phyloP scores from a whole-genome alignment of 2,888 invertebrate genomes.

The Ommatoiulus sabulosus region DNA sequence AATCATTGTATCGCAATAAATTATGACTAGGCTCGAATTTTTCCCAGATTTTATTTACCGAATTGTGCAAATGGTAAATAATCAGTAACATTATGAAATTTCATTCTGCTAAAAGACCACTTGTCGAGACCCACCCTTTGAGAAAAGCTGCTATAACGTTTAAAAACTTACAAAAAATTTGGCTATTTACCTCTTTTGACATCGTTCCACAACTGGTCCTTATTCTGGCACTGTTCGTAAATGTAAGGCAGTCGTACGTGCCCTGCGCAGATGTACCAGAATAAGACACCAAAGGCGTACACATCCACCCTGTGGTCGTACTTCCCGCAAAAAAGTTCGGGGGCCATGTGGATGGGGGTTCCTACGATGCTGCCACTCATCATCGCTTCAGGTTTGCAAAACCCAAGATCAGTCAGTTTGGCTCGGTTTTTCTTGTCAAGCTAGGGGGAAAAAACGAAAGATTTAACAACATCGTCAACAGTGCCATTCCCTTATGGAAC shows the following conservation, averaged over 20 bases:
- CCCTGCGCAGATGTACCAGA: constrained; percentile 91
- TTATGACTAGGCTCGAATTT: too few relatives aligned
- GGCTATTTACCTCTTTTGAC: constrained; percentile 79
- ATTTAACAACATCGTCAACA: neutral
- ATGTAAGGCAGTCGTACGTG: constrained; percentile 81
- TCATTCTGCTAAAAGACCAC: too few relatives aligned
- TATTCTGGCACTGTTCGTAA: constrained; percentile 86
- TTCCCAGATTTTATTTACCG: too few relatives aligned
- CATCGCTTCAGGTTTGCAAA: constrained; percentile 90
- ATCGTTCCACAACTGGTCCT: constrained; percentile 86
- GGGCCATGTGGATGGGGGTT: constrained; percentile 92
- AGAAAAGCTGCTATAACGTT: too few relatives aligned
- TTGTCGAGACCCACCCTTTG: too few relatives aligned
- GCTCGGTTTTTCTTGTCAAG: constrained; percentile 80
- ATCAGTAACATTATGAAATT: too few relatives aligned
- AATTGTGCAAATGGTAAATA: too few relatives aligned
- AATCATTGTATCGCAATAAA: too few relatives aligned
- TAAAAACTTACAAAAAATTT: too few relatives aligned
- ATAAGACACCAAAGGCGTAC: constrained; percentile 89
- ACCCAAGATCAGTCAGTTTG: constrained; percentile 87
- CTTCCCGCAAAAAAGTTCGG: constrained; percentile 83
- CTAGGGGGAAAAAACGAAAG: constrained; percentile 64
- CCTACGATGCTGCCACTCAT: constrained; percentile 91
- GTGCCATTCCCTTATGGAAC: neutral
- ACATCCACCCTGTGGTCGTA: constrained; percentile 88